Evolutionary conservation across 2,888 invertebrate species (phyloP), one percentile per base, ranked within the genome.

Genomic region (Andrena fulva): DNA sequence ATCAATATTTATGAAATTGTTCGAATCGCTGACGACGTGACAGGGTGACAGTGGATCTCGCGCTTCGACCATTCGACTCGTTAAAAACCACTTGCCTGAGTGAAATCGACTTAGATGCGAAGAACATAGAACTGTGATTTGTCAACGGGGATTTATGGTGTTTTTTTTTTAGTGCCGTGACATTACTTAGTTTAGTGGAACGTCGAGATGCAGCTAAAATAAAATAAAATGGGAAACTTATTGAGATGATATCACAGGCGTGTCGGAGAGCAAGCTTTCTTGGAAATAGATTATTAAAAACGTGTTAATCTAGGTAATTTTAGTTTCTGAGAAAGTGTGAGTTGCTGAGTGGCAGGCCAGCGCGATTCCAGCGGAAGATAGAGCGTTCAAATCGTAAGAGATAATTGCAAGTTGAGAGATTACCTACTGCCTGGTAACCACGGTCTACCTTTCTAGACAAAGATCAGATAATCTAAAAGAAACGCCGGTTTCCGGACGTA

Each of bases 401-500:
- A 62, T 84, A 80, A 84, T 87, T 84, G 71, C 60, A 52, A 81
- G 76, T 52, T 60, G 35, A 60, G 20, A 50, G 71, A 79, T 86
- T 84, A 69, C 62, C 79, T 56, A 73, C 77, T 75, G 62, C 63
- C 54, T 77, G 31, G 74, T 52, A 77, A 81, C 77, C 16, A 64
- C 52, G 63, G 73, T 71, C 68, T 74, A 42, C 70, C 76, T 80
- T 77, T 75, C 74, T 73, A 84, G 75, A 75, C 66, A 66, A 80
- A 72, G 87, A 87, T 86, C 87, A 52, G 76, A 78, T 80, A 86
- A 83, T 80, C 54, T 73, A 66, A 71, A 79, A 59, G 82, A 83
- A 83, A 69, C 68, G 66, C 54, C 60, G 74, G 68, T 71, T 77
- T n/a, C 24, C 68, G 64, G 80, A 77, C 72, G 75, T 77, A 79